Percentiles rank a stretch among this genome's conserved stretches.
Evolutionary conservation across 1,140 invertebrate genomes (phyloP).

Genomic region (Dinoponera quadriceps): DNA sequence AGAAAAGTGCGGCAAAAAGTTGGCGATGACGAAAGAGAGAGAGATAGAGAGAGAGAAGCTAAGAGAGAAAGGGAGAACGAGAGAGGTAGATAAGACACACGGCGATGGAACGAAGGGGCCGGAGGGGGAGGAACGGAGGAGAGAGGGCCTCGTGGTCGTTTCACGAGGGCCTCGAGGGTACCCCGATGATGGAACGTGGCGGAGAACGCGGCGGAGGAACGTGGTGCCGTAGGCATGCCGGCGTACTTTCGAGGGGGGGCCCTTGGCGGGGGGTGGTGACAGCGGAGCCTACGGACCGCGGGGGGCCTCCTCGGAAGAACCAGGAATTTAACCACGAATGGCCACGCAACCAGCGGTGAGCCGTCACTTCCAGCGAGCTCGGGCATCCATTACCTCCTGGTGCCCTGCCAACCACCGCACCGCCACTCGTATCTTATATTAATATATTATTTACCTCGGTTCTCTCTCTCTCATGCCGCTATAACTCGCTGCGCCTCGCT

Average conservation of each 20-base stretch:
- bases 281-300: slow-evolving; percentile 79
- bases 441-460: slow-evolving; percentile 84
- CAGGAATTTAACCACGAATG: slow-evolving; percentile 85
- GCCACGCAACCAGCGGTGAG: slow-evolving; percentile 84
- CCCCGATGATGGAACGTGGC: slow-evolving; percentile 73
- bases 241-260: slow-evolving; percentile 67
- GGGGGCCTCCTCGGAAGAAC: slow-evolving; percentile 81
- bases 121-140: background rate
- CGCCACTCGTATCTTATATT: slow-evolving; percentile 84
- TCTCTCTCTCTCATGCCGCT: slow-evolving; percentile 66
- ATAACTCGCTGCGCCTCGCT: slow-evolving; percentile 76
- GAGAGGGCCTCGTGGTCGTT: background rate
- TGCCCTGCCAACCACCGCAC: slow-evolving; percentile 81
- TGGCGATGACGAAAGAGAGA: slow-evolving; percentile 25
- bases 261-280: slow-evolving; percentile 84
- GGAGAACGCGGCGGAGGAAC: slow-evolving; percentile 65
- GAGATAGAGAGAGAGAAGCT: background rate
- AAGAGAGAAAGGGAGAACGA: slow-evolving; percentile 3
- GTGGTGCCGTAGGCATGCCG: slow-evolving; percentile 70
- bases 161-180: slow-evolving; percentile 36
- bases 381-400: slow-evolving; percentile 85
- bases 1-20: slow-evolving; percentile 66
- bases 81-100: slow-evolving; percentile 14
- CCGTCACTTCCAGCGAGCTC: slow-evolving; percentile 83
- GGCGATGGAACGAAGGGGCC: background rate